These are phyloP conservation scores for Thera obeliscata DNA, from an alignment of 2,888 invertebrate species.

Conservation along the genomic window DNA sequence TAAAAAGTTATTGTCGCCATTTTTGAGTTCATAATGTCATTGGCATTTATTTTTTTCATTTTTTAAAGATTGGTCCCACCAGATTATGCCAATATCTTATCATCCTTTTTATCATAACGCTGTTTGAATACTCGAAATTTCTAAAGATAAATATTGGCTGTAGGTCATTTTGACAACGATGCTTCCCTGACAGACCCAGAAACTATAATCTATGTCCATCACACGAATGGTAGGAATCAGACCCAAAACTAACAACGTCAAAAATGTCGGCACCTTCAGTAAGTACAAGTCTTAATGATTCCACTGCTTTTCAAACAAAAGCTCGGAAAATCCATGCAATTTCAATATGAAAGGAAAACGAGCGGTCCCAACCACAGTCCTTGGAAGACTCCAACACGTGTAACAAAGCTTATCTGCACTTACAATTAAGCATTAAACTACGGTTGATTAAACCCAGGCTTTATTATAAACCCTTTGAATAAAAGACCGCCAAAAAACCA, in stretches of 20 bases:
- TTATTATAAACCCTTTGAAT: constrained; percentile 79
- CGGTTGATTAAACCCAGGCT: constrained; percentile 81
- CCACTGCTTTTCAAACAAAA: constrained; percentile 19
- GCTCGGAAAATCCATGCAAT: constrained; percentile 46
- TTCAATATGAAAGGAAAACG: constrained; percentile 70
- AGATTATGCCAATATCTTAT: too few relatives aligned
- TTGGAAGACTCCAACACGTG: constrained; percentile 77
- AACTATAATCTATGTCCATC: too few relatives aligned
- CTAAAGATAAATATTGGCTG: too few relatives aligned
- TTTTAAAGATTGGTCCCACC: background rate
- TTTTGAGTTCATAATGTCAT: background rate
- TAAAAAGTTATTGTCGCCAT: background rate
- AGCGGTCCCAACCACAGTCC: constrained; percentile 55
- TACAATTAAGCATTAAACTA: constrained; percentile 82
- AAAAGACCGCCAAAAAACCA: constrained; percentile 71
- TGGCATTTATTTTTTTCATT: background rate
- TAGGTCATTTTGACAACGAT: too few relatives aligned
- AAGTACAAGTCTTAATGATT: background rate
- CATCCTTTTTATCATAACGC: too few relatives aligned
- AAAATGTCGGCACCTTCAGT: too few relatives aligned
- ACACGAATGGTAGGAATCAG: background rate
- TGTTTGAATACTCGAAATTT: too few relatives aligned
- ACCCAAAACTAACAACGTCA: background rate
- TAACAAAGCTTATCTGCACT: constrained; percentile 78
- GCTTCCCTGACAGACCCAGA: too few relatives aligned